Base-by-base conservation (phyloP, 2,888 invertebrate genomes). In the Scrobipalpa atriplicella region DNA sequence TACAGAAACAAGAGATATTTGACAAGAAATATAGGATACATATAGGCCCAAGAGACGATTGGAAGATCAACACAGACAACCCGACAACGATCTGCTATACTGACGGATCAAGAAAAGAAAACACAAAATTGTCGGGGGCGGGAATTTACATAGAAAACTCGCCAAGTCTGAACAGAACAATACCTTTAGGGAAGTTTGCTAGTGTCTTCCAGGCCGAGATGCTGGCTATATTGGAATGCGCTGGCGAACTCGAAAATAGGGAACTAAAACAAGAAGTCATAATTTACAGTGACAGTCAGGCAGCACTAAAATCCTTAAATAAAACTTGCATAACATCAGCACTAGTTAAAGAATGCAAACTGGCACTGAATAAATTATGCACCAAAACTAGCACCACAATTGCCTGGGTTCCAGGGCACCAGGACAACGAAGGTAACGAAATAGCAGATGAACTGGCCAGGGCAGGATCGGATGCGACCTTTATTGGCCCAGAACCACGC, bases 1-100 rank as follows among this genome's bases (percentile, higher is more conserved):
- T 47, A 47, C 47, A 47, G 47, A 47, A n/a, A 47, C 47, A 47
- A 47, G n/a, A n/a, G n/a, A n/a, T n/a, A n/a, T n/a, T n/a, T n/a
- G n/a, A n/a, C n/a, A n/a, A n/a, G n/a, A n/a, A n/a, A n/a, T n/a
- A n/a, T n/a, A n/a, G n/a, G n/a, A n/a, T n/a, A n/a, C n/a, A n/a
- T n/a, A n/a, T n/a, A n/a, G n/a, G n/a, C n/a, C n/a, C n/a, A n/a
- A n/a, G n/a, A n/a, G n/a, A n/a, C n/a, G n/a, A n/a, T n/a, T 47
- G 11, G 47, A n/a, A 47, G 11, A 11, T 47, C 5, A n/a, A 5
- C 5, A 47, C 47, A 47, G 11, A 47, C 47, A 47, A 47, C 13
- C 11, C 11, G 38, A 47, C 11, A 47, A 2, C 11, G n/a, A 11
- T 3, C 11, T 8, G 47, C 47, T 47, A 47, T n/a, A 47, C 47